Evolutionary conservation across 2,113 vertebrate species (phyloP).

Genomic region (Sphaerodactylus townsendi): DNA sequence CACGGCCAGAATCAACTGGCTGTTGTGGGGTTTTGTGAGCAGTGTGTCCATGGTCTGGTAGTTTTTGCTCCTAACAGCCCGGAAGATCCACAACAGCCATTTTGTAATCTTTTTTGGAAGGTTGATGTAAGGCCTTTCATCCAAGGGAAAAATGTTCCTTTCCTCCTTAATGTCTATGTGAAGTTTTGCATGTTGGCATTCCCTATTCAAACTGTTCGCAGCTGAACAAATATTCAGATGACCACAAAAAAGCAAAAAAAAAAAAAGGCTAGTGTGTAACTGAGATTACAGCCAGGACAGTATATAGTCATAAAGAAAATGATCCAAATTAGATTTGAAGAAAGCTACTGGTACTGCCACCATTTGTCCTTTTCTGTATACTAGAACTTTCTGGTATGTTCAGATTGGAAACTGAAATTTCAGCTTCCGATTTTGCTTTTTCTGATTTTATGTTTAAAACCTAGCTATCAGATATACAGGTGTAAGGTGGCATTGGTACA

Average conservation of each 20-base stretch:
- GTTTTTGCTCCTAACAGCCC: no score
- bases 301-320: not conserved
- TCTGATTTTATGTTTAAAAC: no score
- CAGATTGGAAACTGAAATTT: not conserved
- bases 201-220: no score
- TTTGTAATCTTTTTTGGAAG: not conserved
- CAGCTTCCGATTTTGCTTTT: no score
- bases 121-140: not conserved
- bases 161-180: not conserved
- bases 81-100: no score
- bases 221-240: not conserved
- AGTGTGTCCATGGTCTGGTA: no score
- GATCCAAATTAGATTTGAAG: not conserved
- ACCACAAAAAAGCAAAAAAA: not conserved
- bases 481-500: no score
- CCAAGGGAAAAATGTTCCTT: accelerated
- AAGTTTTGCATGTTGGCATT: no score
- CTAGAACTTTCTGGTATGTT: not conserved
- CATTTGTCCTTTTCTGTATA: not conserved
- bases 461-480: no score
- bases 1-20: no score
- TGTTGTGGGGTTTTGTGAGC: no score
- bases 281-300: not conserved
- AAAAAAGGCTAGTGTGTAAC: no score
- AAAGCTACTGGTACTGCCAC: not conserved